These are phyloP conservation scores for Anolis sagrei DNA, from an alignment of 2,113 vertebrate species.

Conservation along the genomic window DNA sequence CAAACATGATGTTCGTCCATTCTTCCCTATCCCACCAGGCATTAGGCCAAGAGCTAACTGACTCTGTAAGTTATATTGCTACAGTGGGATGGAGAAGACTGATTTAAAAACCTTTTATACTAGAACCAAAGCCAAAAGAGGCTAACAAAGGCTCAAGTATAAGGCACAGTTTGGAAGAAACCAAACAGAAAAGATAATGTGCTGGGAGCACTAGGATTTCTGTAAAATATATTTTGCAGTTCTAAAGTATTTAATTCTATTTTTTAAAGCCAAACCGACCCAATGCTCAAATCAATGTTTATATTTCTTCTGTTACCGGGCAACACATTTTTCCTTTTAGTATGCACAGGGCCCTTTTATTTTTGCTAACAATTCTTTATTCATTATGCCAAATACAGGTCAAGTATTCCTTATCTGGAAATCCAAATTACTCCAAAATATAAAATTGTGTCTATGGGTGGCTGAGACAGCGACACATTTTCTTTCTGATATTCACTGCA, in stretches of 20 bases:
- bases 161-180: neutral
- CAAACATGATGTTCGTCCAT: neutral
- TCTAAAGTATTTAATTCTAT: neutral
- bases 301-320: neutral
- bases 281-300: slow-evolving; percentile 2
- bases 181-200: neutral
- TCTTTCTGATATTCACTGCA: too few relatives aligned
- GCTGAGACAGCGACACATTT: too few relatives aligned
- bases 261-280: slow-evolving; percentile 18
- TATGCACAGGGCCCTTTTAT: neutral
- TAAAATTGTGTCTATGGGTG: too few relatives aligned
- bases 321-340: neutral
- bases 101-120: slow-evolving; percentile 2
- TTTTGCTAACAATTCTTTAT: neutral
- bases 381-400: neutral
- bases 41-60: accelerated
- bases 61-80: accelerated
- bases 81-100: neutral
- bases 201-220: slow-evolving; percentile 6
- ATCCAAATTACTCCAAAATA: too few relatives aligned
- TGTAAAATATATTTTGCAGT: slow-evolving; percentile 47
- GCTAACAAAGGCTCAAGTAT: accelerated
- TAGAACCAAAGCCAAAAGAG: neutral
- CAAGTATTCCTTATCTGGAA: too few relatives aligned
- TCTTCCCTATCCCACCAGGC: neutral